These are phyloP conservation scores for Spea bombifrons DNA, from an alignment of 2,113 vertebrate species.

Conservation along the genomic window DNA sequence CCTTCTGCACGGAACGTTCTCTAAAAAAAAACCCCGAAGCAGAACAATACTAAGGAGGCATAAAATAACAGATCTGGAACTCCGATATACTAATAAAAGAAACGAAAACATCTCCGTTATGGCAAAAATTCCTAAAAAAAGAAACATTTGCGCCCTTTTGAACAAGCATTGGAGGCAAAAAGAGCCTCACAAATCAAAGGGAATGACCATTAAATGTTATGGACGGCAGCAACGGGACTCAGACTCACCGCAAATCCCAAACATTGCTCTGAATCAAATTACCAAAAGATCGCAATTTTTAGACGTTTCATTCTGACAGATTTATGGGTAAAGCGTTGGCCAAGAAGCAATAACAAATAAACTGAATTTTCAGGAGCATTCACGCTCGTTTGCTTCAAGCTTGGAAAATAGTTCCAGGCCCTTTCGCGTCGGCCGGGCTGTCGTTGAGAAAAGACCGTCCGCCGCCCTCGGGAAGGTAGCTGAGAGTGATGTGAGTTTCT, in stretches of 20 bases:
- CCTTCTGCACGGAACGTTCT: constrained; percentile 15
- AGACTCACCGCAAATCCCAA: background rate
- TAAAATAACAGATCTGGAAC: background rate
- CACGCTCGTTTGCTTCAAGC: too few species aligned
- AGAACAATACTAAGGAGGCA: background rate
- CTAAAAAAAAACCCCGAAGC: background rate
- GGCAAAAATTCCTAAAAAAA: background rate
- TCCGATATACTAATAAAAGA: background rate
- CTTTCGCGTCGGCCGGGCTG: too few species aligned
- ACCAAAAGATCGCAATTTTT: background rate
- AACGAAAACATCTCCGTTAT: constrained; percentile 3
- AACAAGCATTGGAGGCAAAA: background rate
- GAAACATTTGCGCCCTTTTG: background rate
- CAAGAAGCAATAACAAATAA: constrained; percentile 4
- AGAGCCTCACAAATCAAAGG: background rate
- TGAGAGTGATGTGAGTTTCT: too few species aligned
- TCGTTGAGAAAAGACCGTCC: too few species aligned
- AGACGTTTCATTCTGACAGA: background rate
- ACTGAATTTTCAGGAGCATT: background rate
- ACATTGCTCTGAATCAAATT: background rate
- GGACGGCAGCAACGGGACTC: background rate
- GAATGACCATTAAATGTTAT: background rate
- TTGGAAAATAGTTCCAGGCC: too few species aligned
- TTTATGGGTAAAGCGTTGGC: background rate
- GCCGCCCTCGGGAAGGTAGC: too few species aligned